Evolutionary conservation across 2,888 invertebrate genomes (phyloP).

Genomic region (Clanis bilineata): DNA sequence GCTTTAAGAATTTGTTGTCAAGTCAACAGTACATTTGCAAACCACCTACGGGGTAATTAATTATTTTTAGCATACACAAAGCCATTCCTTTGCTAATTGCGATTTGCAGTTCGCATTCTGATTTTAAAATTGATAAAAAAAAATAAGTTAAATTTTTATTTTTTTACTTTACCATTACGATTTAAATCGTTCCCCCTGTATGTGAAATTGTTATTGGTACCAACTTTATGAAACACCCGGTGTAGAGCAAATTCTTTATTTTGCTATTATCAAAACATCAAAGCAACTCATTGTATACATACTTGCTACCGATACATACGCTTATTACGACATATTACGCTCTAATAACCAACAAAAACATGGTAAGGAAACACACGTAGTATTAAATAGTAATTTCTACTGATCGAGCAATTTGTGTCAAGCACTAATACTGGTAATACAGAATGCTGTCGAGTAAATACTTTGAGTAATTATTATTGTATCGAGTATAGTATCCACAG

Average conservation of each 20-base stretch:
- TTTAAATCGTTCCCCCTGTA: too few relatives aligned
- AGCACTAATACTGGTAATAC: slow-evolving; percentile 17
- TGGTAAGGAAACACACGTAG: background rate
- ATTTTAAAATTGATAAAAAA: background rate
- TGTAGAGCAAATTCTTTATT: background rate
- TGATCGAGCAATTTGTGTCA: background rate
- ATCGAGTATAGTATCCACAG: background rate
- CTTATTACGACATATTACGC: slow-evolving; percentile 6
- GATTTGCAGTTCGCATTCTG: too few relatives aligned
- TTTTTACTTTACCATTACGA: too few relatives aligned
- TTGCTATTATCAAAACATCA: background rate
- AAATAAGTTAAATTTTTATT: background rate
- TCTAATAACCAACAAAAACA: slow-evolving; percentile 7
- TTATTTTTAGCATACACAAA: too few relatives aligned
- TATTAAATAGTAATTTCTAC: slow-evolving; percentile 9
- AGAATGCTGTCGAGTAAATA: background rate
- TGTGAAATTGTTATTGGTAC: too few relatives aligned
- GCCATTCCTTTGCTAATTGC: too few relatives aligned
- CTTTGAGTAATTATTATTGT: background rate
- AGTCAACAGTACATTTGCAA: too few relatives aligned
- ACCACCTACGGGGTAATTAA: too few relatives aligned
- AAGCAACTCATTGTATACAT: too few relatives aligned
- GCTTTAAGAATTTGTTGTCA: too few relatives aligned
- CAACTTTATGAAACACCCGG: too few relatives aligned
- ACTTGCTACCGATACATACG: background rate